Evolutionary conservation across 2,113 vertebrate genomes (phyloP).

Genomic region (Brachionichthys hirsutus): DNA sequence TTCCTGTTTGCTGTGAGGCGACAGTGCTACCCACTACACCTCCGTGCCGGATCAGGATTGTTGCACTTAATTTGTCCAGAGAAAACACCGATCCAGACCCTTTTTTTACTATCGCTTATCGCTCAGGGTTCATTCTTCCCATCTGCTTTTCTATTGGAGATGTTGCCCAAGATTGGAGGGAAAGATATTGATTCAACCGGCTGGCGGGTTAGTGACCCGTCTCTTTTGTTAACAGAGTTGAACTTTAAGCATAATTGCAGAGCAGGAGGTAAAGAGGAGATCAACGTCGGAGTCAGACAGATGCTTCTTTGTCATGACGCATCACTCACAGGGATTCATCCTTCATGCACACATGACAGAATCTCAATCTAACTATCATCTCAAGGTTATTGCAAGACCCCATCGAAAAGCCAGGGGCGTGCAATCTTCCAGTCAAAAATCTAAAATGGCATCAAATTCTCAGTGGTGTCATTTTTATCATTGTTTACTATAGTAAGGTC

Average conservation of each 20-base stretch:
- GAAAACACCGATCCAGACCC: too few species aligned
- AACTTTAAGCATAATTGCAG: slow-evolving; percentile 7
- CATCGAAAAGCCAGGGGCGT: not conserved
- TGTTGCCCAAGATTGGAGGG: slow-evolving; percentile 17
- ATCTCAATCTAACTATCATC: slow-evolving; percentile 31
- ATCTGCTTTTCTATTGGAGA: slow-evolving; percentile 16
- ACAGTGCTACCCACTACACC: too few species aligned
- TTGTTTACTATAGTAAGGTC: slow-evolving; percentile 18
- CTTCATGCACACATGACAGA: slow-evolving; percentile 45
- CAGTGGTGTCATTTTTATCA: slow-evolving; percentile 3
- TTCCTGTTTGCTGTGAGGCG: too few species aligned
- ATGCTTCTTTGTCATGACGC: slow-evolving; percentile 16
- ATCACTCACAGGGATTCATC: slow-evolving; percentile 49
- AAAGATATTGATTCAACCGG: slow-evolving; percentile 45
- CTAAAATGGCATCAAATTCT: slow-evolving; percentile 22
- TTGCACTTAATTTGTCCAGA: too few species aligned
- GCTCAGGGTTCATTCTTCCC: not conserved
- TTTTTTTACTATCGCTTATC: too few species aligned
- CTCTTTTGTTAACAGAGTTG: slow-evolving; percentile 49
- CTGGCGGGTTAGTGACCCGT: slow-evolving; percentile 40
- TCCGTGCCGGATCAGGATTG: too few species aligned
- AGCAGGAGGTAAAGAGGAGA: slow-evolving; percentile 29
- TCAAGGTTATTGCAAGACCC: slow-evolving; percentile 48
- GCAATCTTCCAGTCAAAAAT: not conserved
- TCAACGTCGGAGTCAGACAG: slow-evolving; percentile 49